phyloP scores from a whole-genome alignment of 2,113 vertebrate genomes.

The Pelodiscus sinensis region DNA sequence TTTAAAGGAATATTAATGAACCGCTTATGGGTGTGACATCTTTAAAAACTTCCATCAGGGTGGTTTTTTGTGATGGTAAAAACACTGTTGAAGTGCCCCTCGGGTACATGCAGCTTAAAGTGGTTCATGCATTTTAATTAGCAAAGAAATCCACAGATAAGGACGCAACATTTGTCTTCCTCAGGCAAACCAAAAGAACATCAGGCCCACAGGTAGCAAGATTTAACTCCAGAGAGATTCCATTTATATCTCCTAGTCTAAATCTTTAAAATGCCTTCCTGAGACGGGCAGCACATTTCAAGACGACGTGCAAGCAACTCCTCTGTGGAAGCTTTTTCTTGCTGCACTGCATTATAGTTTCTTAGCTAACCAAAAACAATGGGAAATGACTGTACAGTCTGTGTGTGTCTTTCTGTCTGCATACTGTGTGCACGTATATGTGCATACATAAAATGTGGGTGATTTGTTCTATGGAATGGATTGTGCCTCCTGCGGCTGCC shows the following conservation, averaged over 20 bases:
- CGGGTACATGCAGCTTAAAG: slow-evolving; percentile 57
- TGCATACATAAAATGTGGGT: neutral
- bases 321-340: slow-evolving; percentile 22
- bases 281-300: slow-evolving; percentile 54
- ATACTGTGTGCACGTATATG: neutral
- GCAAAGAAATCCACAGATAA: slow-evolving; percentile 64
- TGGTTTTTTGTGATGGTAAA: slow-evolving; percentile 1
- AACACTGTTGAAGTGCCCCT: slow-evolving; percentile 24
- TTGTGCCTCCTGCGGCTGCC: neutral
- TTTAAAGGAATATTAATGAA: slow-evolving; percentile 61
- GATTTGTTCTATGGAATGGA: neutral
- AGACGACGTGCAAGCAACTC: slow-evolving; percentile 23
- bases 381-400: neutral
- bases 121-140: slow-evolving; percentile 73
- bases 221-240: slow-evolving; percentile 51
- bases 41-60: slow-evolving; percentile 23
- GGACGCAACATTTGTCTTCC: slow-evolving; percentile 64
- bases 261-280: slow-evolving; percentile 27
- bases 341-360: neutral
- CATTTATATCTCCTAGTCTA: slow-evolving; percentile 41
- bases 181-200: slow-evolving; percentile 46
- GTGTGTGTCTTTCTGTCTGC: neutral
- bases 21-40: slow-evolving; percentile 14
- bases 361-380: neutral
- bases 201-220: slow-evolving; percentile 45